Evolutionary conservation across 53 echinoderm and acorn worm species (phyloP).

Genomic region (Holothuria leucospilota): DNA sequence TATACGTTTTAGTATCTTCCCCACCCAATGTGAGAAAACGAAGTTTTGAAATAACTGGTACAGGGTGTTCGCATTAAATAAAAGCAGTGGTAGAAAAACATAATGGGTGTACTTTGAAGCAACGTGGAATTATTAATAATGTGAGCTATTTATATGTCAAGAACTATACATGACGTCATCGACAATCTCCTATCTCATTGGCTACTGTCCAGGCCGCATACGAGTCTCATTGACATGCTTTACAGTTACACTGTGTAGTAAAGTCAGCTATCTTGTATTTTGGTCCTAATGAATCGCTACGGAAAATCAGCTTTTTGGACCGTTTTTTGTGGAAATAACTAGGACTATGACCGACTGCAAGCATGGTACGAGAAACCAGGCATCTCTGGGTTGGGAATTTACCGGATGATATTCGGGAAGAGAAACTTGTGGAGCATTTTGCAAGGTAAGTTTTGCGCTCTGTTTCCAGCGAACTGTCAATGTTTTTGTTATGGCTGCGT

Average conservation of each 20-base stretch:
- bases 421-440: slow-evolving; percentile 98
- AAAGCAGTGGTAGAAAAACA: too few species aligned
- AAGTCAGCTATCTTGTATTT: slow-evolving; percentile 47
- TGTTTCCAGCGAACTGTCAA: background rate
- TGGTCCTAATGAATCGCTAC: slow-evolving; percentile 41
- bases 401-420: slow-evolving; percentile 99
- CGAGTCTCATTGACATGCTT: slow-evolving; percentile 41
- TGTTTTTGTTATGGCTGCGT: slow-evolving; percentile 49
- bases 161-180: slow-evolving; percentile 41
- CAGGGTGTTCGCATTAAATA: too few species aligned
- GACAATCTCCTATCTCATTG: slow-evolving; percentile 7
- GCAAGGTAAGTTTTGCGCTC: slow-evolving; percentile 84
- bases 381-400: slow-evolving; percentile 99
- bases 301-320: slow-evolving; percentile 50
- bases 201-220: slow-evolving; percentile 26
- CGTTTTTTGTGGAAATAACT: slow-evolving; percentile 56
- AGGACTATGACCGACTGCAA: slow-evolving; percentile 99
- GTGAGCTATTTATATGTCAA: slow-evolving; percentile 51
- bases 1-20: too few species aligned
- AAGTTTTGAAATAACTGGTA: too few species aligned
- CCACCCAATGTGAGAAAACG: too few species aligned
- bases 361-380: slow-evolving; percentile 99
- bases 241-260: slow-evolving; percentile 50
- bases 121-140: slow-evolving; percentile 43
- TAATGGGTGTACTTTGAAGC: background rate